Evolutionary conservation across 2,888 invertebrate species (phyloP), one percentile per base, ranked within the genome.

Genomic region (Andrena minutula): DNA sequence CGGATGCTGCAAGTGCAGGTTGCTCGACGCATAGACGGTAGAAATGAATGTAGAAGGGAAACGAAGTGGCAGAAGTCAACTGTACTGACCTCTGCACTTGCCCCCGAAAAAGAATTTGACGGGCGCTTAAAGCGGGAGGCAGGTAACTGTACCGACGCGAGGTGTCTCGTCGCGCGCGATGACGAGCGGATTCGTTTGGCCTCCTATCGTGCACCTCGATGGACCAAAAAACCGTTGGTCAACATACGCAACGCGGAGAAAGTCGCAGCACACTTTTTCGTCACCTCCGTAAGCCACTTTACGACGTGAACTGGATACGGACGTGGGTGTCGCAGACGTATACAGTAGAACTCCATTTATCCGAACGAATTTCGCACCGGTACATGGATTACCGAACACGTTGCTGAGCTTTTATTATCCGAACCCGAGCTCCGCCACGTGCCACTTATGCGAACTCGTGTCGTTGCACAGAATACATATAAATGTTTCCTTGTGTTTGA

Each of bases 191-290:
- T 72, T 75, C 74, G 82, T 83, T 83, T 90, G 88, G 89, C 90
- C 90, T 89, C 88, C 86, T 88, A 90, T 88, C 85, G 81, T 70
- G 76, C 76, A 77, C 79, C 81, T 61, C 58, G 82, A 79, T 74
- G 87, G 87, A 87, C 82, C 84, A 83, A 90, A 89, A 88, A 86
- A 90, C 88, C 89, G 91, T 90, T 90, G 90, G 83, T 88, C 88
- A 89, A 87, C 87, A 91, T 41, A 56, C 56, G 56, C 56, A 56
- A 23, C 56, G 88, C 90, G 88, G 90, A 89, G 91, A 92, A 91
- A 92, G 91, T 90, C 87, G 86, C 89, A 89, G 86, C 90, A 90
- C 78, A 91, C 90, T 88, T 90, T 90, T 89, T 83, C 79, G 75
- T 65, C 66, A 82, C 71, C 82, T 47, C 5, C 75, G 75, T 77